Conservation (phyloP, 2,113 vertebrate species). For the Pao palembangensis region DNA sequence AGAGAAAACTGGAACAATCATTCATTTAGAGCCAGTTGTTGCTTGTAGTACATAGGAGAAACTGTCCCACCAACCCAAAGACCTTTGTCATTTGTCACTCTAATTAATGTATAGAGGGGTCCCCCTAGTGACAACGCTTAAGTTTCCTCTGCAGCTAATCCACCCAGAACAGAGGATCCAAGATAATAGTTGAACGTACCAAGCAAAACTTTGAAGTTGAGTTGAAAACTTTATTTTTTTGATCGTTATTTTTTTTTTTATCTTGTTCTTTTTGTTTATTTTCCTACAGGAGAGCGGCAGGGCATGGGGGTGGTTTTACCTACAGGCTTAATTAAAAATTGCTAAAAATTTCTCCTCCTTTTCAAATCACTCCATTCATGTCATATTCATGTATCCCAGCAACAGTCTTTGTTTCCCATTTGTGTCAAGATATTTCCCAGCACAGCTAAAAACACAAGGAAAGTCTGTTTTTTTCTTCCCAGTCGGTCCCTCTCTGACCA, state of each 20-base stretch:
- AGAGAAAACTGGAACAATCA: conserved; percentile 18
- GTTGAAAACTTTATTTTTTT: conserved; percentile 80
- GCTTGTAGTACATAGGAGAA: no score
- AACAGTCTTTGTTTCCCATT: conserved; percentile 31
- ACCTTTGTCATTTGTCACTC: conserved; percentile 14
- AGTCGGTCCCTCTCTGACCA: conserved; percentile 7
- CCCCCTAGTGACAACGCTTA: conserved; percentile 40
- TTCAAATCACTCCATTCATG: conserved; percentile 40
- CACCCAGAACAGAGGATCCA: conserved; percentile 20
- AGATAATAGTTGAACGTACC: conserved; percentile 16
- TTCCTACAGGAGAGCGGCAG: conserved; percentile 62
- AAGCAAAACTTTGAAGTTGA: conserved; percentile 53
- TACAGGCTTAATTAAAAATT: conserved; percentile 9
- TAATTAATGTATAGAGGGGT: not conserved
- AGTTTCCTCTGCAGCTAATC: no score
- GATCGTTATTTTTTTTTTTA: conserved; percentile 72
- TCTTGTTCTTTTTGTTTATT: conserved; percentile 66
- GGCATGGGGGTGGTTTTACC: conserved; percentile 43
- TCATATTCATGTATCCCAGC: conserved; percentile 23
- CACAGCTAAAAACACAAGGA: conserved; percentile 46
- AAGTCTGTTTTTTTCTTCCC: conserved; percentile 10
- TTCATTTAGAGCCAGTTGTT: no score
- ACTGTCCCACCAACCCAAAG: conserved; percentile 47
- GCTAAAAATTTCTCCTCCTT: conserved; percentile 17
- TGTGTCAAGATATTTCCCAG: conserved; percentile 22